Conservation (phyloP, 2,113 vertebrate genomes). For the Tringa solitaria region DNA sequence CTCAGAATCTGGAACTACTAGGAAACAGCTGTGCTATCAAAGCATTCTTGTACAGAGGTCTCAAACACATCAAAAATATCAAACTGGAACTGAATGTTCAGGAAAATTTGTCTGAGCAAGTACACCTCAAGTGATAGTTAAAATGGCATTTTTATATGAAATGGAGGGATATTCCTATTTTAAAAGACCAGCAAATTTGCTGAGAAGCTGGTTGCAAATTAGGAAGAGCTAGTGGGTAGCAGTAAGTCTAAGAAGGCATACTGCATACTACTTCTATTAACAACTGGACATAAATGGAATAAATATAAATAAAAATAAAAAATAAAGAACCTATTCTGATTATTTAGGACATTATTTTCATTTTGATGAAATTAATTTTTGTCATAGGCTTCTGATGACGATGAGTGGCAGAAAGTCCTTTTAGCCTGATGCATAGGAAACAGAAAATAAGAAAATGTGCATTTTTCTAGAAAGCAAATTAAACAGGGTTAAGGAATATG, state of each 20-base stretch:
- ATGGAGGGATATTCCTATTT: background rate
- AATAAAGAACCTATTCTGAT: background rate
- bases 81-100: background rate
- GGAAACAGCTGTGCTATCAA: slow-evolving; percentile 50
- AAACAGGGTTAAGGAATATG: background rate
- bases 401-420: background rate
- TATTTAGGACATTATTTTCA: background rate
- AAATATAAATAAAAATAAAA: background rate
- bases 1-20: slow-evolving; percentile 12
- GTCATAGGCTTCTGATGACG: background rate
- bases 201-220: background rate
- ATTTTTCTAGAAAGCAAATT: background rate
- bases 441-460: background rate
- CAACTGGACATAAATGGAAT: background rate
- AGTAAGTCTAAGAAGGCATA: background rate
- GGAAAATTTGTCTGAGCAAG: background rate
- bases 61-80: background rate
- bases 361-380: background rate
- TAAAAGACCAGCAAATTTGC: background rate
- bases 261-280: background rate
- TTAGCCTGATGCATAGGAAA: background rate
- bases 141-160: background rate
- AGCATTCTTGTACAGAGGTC: slow-evolving; percentile 9
- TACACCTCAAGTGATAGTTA: background rate
- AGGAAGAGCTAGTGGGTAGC: background rate